Percentiles rank a stretch among this genome's conserved stretches.
Conservation (phyloP, 1,140 invertebrate species). For the Drosophila rufa region DNA sequence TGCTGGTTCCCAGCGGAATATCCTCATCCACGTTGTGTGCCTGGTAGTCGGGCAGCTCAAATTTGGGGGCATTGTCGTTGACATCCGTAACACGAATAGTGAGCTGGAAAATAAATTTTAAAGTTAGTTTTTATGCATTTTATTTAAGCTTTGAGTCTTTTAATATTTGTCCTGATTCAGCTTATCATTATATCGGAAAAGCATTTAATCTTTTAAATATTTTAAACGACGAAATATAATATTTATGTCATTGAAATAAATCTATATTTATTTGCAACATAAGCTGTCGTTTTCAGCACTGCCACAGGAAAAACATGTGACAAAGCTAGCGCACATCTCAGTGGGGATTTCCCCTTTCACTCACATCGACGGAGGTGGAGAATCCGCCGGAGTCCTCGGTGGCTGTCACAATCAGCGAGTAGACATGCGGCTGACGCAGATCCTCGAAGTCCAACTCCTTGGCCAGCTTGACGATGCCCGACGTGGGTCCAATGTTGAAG, state of each 20-base stretch:
- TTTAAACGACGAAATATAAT: too few relatives aligned
- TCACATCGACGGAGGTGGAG: conserved; percentile 96
- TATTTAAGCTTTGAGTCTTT: not conserved
- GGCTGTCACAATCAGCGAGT: conserved; percentile 95
- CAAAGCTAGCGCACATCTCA: not conserved
- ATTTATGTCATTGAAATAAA: not conserved
- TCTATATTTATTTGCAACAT: not conserved
- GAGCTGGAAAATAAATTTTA: conserved; percentile 87
- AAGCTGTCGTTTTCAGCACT: not conserved
- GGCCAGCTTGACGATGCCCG: conserved; percentile 96
- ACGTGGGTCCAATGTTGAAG: conserved; percentile 97
- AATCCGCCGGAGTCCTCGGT: conserved; percentile 98
- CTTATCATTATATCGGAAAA: not conserved
- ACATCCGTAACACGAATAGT: conserved; percentile 97
- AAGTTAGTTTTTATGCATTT: not conserved
- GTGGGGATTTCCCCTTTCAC: conserved; percentile 36
- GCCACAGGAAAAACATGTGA: not conserved
- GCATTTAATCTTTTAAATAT: too few relatives aligned
- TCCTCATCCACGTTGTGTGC: conserved; percentile 98
- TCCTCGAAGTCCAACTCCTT: conserved; percentile 98
- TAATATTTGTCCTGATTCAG: not conserved
- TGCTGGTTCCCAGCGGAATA: conserved; percentile 94
- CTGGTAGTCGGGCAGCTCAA: conserved; percentile 97
- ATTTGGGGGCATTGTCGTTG: conserved; percentile 97
- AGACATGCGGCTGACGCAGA: conserved; percentile 95